These are phyloP conservation scores for Ferrisia virgata DNA, from an alignment of 2,888 invertebrate species.

Conservation along the genomic window DNA sequence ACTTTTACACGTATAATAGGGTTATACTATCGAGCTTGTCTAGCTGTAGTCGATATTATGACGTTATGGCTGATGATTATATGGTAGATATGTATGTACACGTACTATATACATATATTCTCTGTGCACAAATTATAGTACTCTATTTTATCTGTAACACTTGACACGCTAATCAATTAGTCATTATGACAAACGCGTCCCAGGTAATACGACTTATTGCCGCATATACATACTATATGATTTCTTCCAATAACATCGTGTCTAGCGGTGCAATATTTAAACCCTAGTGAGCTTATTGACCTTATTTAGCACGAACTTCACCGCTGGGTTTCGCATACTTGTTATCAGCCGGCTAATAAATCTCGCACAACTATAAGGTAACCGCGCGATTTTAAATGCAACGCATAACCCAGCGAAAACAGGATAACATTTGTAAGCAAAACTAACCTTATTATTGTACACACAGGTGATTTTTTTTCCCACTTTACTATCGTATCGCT, in stretches of 20 bases:
- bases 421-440: background rate
- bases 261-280: background rate
- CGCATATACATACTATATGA: background rate
- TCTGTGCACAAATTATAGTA: background rate
- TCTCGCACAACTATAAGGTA: conserved; percentile 9
- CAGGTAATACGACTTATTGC: background rate
- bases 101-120: background rate
- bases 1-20: background rate
- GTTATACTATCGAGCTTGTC: background rate
- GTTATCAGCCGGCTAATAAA: conserved; percentile 14
- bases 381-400: background rate
- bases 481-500: background rate
- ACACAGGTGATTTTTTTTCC: background rate
- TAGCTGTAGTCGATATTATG: background rate
- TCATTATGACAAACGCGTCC: background rate
- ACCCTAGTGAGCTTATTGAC: background rate
- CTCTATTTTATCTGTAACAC: conserved; percentile 12
- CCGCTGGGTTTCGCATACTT: conserved; percentile 23
- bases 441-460: background rate
- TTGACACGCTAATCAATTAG: background rate
- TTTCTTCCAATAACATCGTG: background rate
- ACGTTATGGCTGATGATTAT: background rate
- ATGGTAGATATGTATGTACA: background rate
- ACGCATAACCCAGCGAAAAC: background rate
- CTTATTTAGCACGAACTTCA: conserved; percentile 28